phyloP scores from a whole-genome alignment of 2,888 invertebrate genomes.

The Epirrhoe tristata region DNA sequence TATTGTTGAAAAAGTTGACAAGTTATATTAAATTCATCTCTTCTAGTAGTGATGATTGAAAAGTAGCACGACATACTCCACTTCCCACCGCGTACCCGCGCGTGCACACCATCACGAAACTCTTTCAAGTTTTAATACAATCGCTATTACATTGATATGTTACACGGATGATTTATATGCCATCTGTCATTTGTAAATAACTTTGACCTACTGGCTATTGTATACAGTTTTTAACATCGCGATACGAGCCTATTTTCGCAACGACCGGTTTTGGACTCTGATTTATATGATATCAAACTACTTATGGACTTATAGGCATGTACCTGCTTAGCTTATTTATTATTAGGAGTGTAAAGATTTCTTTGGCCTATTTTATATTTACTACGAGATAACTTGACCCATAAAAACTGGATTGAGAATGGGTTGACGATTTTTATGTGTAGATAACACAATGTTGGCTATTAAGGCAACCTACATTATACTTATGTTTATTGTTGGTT shows the following conservation, averaged over 20 bases:
- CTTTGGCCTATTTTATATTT: conserved; percentile 49
- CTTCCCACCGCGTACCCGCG: conserved; percentile 52
- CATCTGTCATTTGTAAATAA: conserved; percentile 66
- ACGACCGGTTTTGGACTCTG: conserved; percentile 54
- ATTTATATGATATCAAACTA: conserved; percentile 34
- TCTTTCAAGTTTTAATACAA: conserved; percentile 57
- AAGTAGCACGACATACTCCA: conserved; percentile 75
- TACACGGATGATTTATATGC: conserved; percentile 73
- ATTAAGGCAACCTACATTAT: conserved; percentile 1
- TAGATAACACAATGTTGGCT: conserved; percentile 26
- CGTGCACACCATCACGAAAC: conserved; percentile 62
- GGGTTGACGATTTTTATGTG: conserved; percentile 22
- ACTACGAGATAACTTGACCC: conserved; percentile 44
- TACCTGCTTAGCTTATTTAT: conserved; percentile 53
- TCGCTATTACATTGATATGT: conserved; percentile 68
- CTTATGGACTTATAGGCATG: conserved; percentile 37
- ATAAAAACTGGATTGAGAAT: conserved; percentile 42
- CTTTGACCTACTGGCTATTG: conserved; percentile 65
- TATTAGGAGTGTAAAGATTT: conserved; percentile 53
- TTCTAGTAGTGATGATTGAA: conserved; percentile 63
- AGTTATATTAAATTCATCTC: not conserved
- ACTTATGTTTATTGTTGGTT: conserved; percentile 8
- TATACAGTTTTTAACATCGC: conserved; percentile 48
- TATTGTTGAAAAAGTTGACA: too few relatives aligned
- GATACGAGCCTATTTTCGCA: conserved; percentile 53